Percentiles rank a stretch among this genome's conserved stretches.
These are phyloP conservation scores for Agrypnus murinus DNA, from an alignment of 2,888 invertebrate genomes.

Conservation along the genomic window DNA sequence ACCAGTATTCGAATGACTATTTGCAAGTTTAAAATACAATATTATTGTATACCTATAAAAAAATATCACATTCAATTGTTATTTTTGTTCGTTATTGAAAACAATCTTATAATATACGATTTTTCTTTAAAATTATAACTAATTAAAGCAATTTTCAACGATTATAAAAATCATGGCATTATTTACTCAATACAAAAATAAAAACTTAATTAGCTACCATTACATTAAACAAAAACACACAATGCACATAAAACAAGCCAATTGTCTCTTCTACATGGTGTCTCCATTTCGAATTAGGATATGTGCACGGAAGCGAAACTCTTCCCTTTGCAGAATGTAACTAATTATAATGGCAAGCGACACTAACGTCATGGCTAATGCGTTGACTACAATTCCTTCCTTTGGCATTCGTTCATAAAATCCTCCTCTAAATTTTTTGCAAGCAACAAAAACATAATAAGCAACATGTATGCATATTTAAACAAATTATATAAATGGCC, in stretches of 20 bases:
- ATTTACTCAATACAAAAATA: neutral
- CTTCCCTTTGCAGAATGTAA: conserved; percentile 78
- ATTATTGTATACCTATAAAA: too few relatives aligned
- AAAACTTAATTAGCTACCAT: conserved; percentile 13
- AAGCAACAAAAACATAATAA: conserved; percentile 9
- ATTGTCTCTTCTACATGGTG: conserved; percentile 62
- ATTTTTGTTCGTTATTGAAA: too few relatives aligned
- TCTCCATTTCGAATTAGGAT: conserved; percentile 76
- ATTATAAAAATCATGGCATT: conserved; percentile 1
- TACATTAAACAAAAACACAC: conserved; percentile 9
- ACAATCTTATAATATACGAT: too few relatives aligned
- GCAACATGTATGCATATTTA: conserved; percentile 4
- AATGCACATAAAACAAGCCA: conserved; percentile 25
- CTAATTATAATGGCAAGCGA: conserved; percentile 79
- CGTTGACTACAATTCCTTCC: conserved; percentile 82
- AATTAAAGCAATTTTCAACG: neutral
- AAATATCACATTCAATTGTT: too few relatives aligned
- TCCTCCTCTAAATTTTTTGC: neutral
- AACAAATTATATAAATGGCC: neutral
- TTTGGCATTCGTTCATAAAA: conserved; percentile 76
- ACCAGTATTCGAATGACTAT: too few relatives aligned
- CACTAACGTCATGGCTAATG: conserved; percentile 79
- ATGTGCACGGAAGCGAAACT: conserved; percentile 73
- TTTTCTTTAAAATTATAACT: neutral
- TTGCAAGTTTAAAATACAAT: too few relatives aligned